Percentiles rank a stretch among this genome's conserved stretches.
Evolutionary conservation across 2,888 invertebrate genomes (phyloP).

Genomic region (Tenthredo distinguenda): DNA sequence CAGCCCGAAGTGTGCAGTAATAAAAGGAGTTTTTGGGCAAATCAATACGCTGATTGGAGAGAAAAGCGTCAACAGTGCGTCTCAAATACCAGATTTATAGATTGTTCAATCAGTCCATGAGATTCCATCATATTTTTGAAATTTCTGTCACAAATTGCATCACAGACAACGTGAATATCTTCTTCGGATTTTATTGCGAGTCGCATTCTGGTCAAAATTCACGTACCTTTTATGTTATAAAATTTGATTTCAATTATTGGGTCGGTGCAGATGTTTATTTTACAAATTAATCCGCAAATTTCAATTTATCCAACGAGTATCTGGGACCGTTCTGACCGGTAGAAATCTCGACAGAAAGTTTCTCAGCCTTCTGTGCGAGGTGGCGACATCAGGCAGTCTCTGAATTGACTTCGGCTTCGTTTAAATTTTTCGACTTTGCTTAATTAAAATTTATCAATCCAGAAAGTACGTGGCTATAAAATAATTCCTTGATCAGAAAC

Average conservation of each 20-base stretch:
- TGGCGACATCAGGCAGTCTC: constrained; percentile 42
- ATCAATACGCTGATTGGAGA: not conserved
- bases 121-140: not conserved
- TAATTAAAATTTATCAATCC: not conserved
- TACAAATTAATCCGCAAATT: not conserved
- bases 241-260: not conserved
- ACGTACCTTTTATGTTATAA: not conserved
- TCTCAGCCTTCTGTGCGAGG: not conserved
- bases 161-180: not conserved
- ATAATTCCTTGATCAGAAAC: not conserved
- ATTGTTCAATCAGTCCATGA: not conserved
- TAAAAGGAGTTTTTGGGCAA: not conserved
- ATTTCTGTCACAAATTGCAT: not conserved
- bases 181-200: not conserved
- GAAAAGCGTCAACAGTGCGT: not conserved
- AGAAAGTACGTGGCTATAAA: not conserved
- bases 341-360: constrained; percentile 26
- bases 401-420: constrained; percentile 13
- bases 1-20: not conserved
- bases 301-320: constrained; percentile 28
- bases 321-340: constrained; percentile 28
- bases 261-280: not conserved
- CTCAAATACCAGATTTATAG: not conserved
- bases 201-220: not conserved
- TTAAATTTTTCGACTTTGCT: not conserved